Conservation (phyloP, 2,797 vertebrate species). For the Vireo griseus region DNA sequence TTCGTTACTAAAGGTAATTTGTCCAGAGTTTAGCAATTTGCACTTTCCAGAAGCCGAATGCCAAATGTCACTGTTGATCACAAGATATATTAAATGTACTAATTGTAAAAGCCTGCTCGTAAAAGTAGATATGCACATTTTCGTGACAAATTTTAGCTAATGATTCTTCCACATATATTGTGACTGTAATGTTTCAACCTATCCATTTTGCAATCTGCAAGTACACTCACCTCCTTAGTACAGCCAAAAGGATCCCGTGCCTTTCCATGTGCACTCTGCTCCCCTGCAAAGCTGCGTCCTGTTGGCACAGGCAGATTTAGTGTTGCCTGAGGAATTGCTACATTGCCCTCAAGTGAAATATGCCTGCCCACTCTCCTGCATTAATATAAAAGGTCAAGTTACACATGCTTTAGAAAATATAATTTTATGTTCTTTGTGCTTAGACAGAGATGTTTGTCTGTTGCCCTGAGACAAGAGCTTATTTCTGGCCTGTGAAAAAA, state of each 20-base stretch:
- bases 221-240: neutral
- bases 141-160: neutral
- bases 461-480: neutral
- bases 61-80: neutral
- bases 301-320: neutral
- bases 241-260: accelerated
- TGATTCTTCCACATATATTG: neutral
- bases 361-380: accelerated
- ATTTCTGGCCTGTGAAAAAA: neutral
- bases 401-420: neutral
- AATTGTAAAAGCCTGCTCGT: neutral
- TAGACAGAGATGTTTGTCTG: neutral
- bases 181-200: neutral
- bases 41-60: neutral
- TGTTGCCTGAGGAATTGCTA: neutral
- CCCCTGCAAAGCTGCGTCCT: neutral
- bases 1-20: neutral
- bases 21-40: neutral
- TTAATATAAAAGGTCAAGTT: neutral
- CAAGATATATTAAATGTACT: neutral
- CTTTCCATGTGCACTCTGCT: neutral
- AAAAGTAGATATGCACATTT: neutral
- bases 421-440: neutral
- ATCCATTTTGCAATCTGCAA: neutral
- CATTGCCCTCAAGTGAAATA: neutral